Evolutionary conservation across 37 sponge, comb jelly and placozoan species (phyloP).

Genomic region (Hexactinellida sp.): DNA sequence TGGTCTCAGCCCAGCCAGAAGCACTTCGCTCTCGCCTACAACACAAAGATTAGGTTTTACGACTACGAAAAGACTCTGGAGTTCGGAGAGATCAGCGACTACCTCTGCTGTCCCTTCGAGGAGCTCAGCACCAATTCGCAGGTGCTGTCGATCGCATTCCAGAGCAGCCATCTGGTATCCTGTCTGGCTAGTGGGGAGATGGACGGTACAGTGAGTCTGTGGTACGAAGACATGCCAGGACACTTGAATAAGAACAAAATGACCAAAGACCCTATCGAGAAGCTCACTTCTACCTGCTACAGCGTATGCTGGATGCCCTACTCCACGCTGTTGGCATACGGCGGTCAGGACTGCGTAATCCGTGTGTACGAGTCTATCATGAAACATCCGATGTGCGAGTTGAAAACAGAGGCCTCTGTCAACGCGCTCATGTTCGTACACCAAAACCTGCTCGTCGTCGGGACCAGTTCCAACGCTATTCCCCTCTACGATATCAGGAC

Average conservation of each 20-base stretch:
- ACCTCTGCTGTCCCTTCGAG: not conserved
- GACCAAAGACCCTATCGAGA: not conserved
- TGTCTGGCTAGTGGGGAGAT: slow-evolving; percentile 13
- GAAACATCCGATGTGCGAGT: not conserved
- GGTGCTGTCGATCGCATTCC: not conserved
- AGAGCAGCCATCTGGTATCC: not conserved
- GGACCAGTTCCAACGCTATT: not conserved
- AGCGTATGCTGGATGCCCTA: not conserved
- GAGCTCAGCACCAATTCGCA: not conserved
- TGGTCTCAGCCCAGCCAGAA: not conserved
- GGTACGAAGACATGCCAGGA: not conserved
- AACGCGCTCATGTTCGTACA: not conserved
- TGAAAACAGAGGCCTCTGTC: not conserved
- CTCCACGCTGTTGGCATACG: not conserved
- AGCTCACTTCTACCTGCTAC: not conserved
- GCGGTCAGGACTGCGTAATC: not conserved
- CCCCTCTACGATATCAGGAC: not conserved
- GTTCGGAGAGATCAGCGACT: not conserved
- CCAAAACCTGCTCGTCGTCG: not conserved
- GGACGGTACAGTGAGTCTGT: not conserved
- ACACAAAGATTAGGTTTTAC: not conserved
- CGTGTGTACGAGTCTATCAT: not conserved
- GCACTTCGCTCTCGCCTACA: slow-evolving; percentile 1
- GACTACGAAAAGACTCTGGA: not conserved
- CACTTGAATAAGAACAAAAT: not conserved